Base-by-base conservation (phyloP, 1,140 invertebrate genomes). In the Euura saliciscinereae region DNA sequence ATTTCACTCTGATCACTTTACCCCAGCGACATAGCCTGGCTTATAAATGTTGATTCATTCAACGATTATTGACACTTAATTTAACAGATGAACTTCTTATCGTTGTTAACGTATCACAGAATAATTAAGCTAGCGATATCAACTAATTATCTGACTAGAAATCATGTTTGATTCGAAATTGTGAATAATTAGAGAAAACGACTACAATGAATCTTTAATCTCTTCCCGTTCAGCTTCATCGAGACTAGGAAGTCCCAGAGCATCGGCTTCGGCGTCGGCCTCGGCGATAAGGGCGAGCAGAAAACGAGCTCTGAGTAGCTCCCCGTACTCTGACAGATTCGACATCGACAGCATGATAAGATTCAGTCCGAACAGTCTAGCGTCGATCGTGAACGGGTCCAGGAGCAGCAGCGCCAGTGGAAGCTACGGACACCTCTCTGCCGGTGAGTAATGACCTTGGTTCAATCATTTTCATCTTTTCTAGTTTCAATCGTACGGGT, bases 261-360 rank as follows among this genome's bases (percentile, higher is more conserved):
- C 82, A 76, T 59, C 51, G 13, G 51, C 51, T 11, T 59, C 51
- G 84, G 84, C 3, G 84, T 88, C 3, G 88, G 88, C 79, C 80
- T 92, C 84, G 79, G 90, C 73, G 82, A 90, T 84, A 79, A 92
- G 93, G 65, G 92, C 93, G 44, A 94, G 93, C 80, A 91, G 97
- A 44, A 99, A 99, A 83, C 89, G 97, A 66, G 96, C 97, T 0
- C 89, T 98, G 0, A 98, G 97, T 66, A 96, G 95, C 84, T 98
- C 97, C 10, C 97, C 97, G 0, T 97, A 98, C 79, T 97, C 96
- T 0, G 97, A 98, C 83, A 95, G 95, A 8, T 91, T 98, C 80
- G 97, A 98, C 84, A 93, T 99, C 78, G 96, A 96, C 80, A 97
- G 96, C 68, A 95, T 98, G 90, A 98, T 99, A 78, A 91, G 97